phyloP scores from a whole-genome alignment of 2,797 vertebrate species.

The Chromobotia macracanthus region DNA sequence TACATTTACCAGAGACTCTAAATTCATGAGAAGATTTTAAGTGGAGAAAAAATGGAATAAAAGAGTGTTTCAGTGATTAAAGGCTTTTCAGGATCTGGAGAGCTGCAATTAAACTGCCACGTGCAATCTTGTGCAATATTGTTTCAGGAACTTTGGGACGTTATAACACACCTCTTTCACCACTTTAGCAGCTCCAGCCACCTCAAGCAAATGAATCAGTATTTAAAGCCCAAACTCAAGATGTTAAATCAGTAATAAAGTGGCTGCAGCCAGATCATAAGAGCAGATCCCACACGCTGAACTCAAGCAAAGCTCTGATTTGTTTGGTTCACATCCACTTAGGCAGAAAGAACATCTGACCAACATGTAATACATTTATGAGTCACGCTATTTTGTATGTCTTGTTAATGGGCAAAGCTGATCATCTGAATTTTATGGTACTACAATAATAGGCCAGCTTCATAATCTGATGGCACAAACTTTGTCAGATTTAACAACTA shows the following conservation, averaged over 20 bases:
- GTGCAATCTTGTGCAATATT: constrained; percentile 8
- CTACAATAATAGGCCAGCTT: no score
- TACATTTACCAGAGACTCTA: background rate
- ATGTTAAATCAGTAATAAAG: constrained; percentile 16
- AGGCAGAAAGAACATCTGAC: no score
- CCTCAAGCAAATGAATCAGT: background rate
- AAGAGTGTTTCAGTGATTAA: background rate
- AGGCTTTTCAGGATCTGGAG: background rate
- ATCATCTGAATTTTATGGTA: no score
- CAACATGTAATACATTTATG: no score
- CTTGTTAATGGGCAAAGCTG: no score
- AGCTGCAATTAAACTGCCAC: background rate
- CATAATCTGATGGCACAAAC: no score
- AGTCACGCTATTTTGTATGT: no score
- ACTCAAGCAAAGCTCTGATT: background rate
- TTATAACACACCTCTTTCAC: background rate
- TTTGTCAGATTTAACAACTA: no score
- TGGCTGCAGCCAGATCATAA: background rate
- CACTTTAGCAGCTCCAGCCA: background rate
- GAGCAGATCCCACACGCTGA: background rate
- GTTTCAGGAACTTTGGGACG: background rate
- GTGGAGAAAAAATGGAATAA: background rate
- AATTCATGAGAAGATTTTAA: background rate
- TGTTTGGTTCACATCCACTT: no score
- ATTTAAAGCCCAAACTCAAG: background rate